These are phyloP conservation scores for Andinoacara biseriatus DNA, from an alignment of 2,113 vertebrate genomes.

Conservation along the genomic window DNA sequence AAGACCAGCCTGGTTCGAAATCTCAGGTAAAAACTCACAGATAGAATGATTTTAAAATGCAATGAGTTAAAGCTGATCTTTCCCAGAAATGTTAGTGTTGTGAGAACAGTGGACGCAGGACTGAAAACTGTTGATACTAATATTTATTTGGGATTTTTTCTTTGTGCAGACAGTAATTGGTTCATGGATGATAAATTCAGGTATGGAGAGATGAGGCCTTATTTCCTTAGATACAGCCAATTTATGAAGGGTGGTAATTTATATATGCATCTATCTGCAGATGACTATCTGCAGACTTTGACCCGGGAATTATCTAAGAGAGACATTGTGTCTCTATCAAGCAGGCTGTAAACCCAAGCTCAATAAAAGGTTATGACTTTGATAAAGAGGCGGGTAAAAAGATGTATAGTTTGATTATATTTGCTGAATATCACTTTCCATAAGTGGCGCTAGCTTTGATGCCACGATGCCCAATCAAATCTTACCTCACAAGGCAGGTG, in stretches of 20 bases:
- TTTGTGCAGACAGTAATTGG: not conserved
- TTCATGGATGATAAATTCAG: not conserved
- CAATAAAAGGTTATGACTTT: conserved; percentile 11
- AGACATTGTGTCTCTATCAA: not conserved
- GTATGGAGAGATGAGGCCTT: not conserved
- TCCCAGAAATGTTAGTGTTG: not conserved
- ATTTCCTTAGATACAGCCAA: not conserved
- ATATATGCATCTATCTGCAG: not conserved
- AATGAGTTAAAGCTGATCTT: not conserved
- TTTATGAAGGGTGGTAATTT: not conserved
- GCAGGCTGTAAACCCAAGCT: not conserved
- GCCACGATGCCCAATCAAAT: not conserved
- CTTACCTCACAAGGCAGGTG: not conserved
- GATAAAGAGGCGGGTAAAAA: not conserved
- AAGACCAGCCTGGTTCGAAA: conserved; percentile 79
- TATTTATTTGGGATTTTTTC: not conserved
- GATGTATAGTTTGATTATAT: not conserved
- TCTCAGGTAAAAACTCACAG: conserved; percentile 73
- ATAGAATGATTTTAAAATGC: not conserved
- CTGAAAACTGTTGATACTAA: not conserved
- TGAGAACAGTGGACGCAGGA: not conserved
- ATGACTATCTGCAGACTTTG: conserved; percentile 20
- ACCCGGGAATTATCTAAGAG: not conserved
- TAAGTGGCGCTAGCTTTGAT: not conserved
- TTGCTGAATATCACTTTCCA: not conserved